Percentiles rank a stretch among this genome's conserved stretches.
phyloP scores from a whole-genome alignment of 2,888 invertebrate species.

The Drosophila greeni region DNA sequence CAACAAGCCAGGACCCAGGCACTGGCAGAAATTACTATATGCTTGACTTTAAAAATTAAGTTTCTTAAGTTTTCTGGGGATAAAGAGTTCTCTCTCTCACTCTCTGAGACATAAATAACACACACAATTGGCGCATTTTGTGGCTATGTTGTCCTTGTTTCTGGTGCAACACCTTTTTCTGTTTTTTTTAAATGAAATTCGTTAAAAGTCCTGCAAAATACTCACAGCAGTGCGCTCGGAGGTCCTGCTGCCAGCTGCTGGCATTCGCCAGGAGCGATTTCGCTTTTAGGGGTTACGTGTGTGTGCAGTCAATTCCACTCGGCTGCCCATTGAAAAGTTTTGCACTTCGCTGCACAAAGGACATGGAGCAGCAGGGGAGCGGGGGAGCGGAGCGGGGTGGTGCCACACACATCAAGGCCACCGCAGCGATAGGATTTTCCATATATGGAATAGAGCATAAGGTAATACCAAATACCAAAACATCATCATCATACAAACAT shows the following conservation, averaged over 20 bases:
- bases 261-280: constrained; percentile 23
- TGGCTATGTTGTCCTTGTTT: constrained; percentile 5
- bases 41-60: background rate
- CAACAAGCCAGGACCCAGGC: constrained; percentile 20
- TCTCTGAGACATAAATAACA: constrained; percentile 16
- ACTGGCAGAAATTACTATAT: constrained; percentile 8
- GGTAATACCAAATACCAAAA: constrained; percentile 27
- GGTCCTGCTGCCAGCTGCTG: constrained; percentile 17
- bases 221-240: no score
- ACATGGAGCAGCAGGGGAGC: constrained; percentile 14
- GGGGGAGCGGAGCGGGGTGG: background rate
- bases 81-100: background rate
- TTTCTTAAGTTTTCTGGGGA: background rate
- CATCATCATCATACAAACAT: constrained; percentile 25
- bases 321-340: constrained; percentile 50
- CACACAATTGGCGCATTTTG: constrained; percentile 35
- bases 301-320: constrained; percentile 48
- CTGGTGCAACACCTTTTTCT: constrained; percentile 34
- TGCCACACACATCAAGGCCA: constrained; percentile 34
- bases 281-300: constrained; percentile 29
- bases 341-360: constrained; percentile 50
- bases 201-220: constrained; percentile 39
- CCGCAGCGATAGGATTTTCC: constrained; percentile 6
- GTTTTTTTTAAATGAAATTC: constrained; percentile 43
- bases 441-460: background rate